Base-by-base conservation (phyloP, 2,113 vertebrate genomes). In the Gymnocephalus cernua region DNA sequence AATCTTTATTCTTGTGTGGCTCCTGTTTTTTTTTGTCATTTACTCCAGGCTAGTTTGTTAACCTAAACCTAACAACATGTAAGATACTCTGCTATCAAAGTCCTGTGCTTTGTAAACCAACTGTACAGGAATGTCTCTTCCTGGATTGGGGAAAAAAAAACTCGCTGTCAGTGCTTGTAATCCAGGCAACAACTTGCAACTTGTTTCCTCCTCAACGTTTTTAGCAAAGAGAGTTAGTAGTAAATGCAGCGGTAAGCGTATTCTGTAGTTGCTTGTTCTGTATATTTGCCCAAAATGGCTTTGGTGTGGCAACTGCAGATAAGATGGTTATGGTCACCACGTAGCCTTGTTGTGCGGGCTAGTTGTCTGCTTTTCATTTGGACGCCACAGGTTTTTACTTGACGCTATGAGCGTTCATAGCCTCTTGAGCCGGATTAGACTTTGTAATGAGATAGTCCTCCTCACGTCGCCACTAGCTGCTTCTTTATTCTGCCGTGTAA, bases 401-500 rank as follows among this genome's bases (percentile, higher is more conserved):
- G 6, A 6, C 23, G 12, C 38, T 62, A 12, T 23, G 76, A 79
- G 25, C 58, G 32, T 65, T 65, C 32, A 23, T 8, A 57, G 61
- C 32, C 13, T 63, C 62, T 19, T 50, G 32, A 77, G 80, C 59
- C n/a, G 54, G 51, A 74, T 64, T 67, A 81, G 18, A 41, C 41
- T 65, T 76, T 25, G 23, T 58, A 50, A 79, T 35, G 29, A 80
- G 54, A 21, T 47, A 27, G 59, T 57, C 62, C 38, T 65, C 53
- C 29, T 66, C 10, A 38, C 59, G 29, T 58, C 32, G 11, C 59
- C 66, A 45, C 57, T 4, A 48, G 66, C 54, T 74, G 53, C 67
- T 66, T 72, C 71, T 82, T 56, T 35, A 70, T 50, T 10, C 71
- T 41, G 72, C 84, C 57, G 71, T 59, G 69, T 78, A 73, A 74